phyloP scores from a whole-genome alignment of 2,797 vertebrate species.

The Falco peregrinus region DNA sequence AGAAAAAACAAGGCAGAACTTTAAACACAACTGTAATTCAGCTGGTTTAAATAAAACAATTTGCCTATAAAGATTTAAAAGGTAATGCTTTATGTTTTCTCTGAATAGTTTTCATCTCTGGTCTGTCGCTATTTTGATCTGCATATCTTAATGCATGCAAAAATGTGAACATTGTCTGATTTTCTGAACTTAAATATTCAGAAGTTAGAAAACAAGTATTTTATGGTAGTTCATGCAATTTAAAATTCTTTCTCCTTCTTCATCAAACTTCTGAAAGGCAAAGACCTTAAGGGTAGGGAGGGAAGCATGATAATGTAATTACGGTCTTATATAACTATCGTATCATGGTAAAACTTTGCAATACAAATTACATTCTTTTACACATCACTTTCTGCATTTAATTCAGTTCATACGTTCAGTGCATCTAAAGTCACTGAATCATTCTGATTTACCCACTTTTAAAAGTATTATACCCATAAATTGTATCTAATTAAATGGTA shows the following conservation, averaged over 20 bases:
- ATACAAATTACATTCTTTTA: slow-evolving; percentile 45
- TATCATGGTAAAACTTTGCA: slow-evolving; percentile 55
- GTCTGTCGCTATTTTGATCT: slow-evolving; percentile 22
- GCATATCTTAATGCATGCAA: slow-evolving; percentile 43
- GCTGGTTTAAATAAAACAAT: slow-evolving; percentile 40
- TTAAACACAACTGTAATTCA: slow-evolving; percentile 15
- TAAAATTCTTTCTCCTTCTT: slow-evolving; percentile 15
- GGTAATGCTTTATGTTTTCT: slow-evolving; percentile 7
- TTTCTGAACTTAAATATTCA: slow-evolving; percentile 40
- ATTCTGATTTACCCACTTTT: not conserved
- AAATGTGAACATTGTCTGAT: slow-evolving; percentile 17
- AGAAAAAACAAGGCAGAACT: slow-evolving; percentile 34
- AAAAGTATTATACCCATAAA: not conserved
- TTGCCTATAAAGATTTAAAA: slow-evolving; percentile 34
- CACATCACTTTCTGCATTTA: slow-evolving; percentile 10
- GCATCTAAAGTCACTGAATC: not conserved
- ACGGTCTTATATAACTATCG: slow-evolving; percentile 12
- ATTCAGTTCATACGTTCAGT: not conserved
- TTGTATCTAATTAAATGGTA: not conserved
- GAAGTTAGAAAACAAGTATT: not conserved
- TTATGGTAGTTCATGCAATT: not conserved
- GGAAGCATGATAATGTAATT: slow-evolving; percentile 50
- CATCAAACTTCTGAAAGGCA: slow-evolving; percentile 47
- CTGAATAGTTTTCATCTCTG: slow-evolving; percentile 33
- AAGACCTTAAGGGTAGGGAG: slow-evolving; percentile 55